Base-by-base conservation (phyloP, 2,888 invertebrate species). In the Polylopha cassiicola region DNA sequence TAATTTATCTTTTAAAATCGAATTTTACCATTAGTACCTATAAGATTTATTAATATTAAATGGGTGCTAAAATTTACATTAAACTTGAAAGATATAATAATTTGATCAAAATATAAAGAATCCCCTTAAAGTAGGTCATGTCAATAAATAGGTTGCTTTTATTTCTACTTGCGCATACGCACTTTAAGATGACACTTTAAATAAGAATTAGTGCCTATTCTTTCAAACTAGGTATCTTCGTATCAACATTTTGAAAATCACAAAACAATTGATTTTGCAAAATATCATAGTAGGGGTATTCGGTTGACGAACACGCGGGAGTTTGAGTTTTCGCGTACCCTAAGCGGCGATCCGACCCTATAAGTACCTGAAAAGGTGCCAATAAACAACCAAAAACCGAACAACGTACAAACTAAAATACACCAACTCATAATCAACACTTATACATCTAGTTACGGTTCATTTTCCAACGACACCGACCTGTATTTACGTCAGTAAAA, bases 321-420 rank as follows among this genome's bases (percentile, higher is more conserved):
- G 58, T 58, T 57, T 50, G 66, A 67, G 64, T 67, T 68, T 67
- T 61, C 58, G 55, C 61, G 55, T 62, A 66, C 66, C 72, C 66
- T 65, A 62, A 65, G 61, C 67, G 59, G 61, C 65, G 66, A 73
- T 77, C 69, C 73, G 54, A 62, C 72, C 71, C 68, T 76, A n/a
- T n/a, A 78, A 78, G 75, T 79, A 79, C 76, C 75, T 75, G 78
- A 77, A 76, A 79, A 80, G 79, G 80, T 81, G 80, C 76, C 77
- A 77, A 78, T 77, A 76, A 73, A 70, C 57, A 69, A 58, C 46
- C 50, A 47, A 39, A 29, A 23, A 26, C 47, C 42, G 51, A 62
- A 62, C 33, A 62, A 37, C 62, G 3, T 56, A 73, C 52, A 21
- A 26, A 31, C 46, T 58, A 29, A n/a, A 13, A 6, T 7, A n/a